Conservation (phyloP, 2,888 invertebrate species). For the Chaetoderma sp. region DNA sequence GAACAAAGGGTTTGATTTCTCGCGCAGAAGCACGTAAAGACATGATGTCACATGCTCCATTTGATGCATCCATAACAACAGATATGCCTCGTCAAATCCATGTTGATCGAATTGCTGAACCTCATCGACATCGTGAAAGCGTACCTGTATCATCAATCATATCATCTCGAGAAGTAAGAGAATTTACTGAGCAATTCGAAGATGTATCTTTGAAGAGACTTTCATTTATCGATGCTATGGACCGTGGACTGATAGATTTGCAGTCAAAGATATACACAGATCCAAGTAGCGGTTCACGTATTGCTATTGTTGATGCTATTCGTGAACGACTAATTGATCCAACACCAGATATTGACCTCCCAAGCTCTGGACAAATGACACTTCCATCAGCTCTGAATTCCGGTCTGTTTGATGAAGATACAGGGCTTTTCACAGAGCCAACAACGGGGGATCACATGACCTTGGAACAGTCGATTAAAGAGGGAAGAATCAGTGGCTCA, state of each 20-base stretch:
- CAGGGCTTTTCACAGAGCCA: slow-evolving; percentile 85
- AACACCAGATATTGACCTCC: slow-evolving; percentile 13
- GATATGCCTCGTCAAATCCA: neutral
- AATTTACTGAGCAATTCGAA: slow-evolving; percentile 23
- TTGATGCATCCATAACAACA: neutral
- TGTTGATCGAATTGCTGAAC: too few species aligned
- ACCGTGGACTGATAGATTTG: slow-evolving; percentile 81
- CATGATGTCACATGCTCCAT: neutral
- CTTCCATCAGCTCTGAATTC: slow-evolving; percentile 78
- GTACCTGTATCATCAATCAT: neutral
- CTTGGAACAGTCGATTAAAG: slow-evolving; percentile 54
- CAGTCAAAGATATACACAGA: slow-evolving; percentile 60
- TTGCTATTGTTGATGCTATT: slow-evolving; percentile 88
- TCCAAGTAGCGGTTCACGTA: slow-evolving; percentile 79
- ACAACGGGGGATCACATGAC: slow-evolving; percentile 83
- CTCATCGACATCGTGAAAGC: too few species aligned
- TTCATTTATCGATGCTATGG: slow-evolving; percentile 78
- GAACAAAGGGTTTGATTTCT: slow-evolving; percentile 79
- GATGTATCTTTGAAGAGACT: slow-evolving; percentile 41
- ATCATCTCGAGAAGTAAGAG: slow-evolving; percentile 13
- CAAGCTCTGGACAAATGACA: slow-evolving; percentile 31
- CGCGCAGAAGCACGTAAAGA: slow-evolving; percentile 69
- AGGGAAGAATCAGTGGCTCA: slow-evolving; percentile 49
- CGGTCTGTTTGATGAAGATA: slow-evolving; percentile 84
- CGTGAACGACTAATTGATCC: slow-evolving; percentile 67